phyloP scores from a whole-genome alignment of 1,140 invertebrate genomes.

The Whitmania pigra region DNA sequence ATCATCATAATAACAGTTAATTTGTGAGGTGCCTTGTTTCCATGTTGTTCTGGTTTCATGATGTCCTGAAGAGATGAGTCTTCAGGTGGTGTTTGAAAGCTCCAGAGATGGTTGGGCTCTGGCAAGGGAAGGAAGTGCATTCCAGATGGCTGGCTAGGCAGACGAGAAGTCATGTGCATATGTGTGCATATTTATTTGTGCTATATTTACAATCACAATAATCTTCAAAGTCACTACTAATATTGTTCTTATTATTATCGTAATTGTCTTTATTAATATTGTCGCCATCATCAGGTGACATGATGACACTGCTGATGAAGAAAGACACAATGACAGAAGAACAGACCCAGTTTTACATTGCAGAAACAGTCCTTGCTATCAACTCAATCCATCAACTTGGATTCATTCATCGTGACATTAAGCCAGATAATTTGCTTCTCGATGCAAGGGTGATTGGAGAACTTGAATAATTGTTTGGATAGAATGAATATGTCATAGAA shows the following conservation, averaged over 20 bases:
- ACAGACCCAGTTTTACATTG: constrained; percentile 97
- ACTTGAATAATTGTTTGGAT: too few relatives aligned
- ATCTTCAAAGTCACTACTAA: background rate
- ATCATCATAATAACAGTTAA: too few relatives aligned
- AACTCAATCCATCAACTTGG: constrained; percentile 98
- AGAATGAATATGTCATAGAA: too few relatives aligned
- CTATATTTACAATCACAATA: background rate
- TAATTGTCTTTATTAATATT: background rate
- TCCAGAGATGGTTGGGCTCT: too few relatives aligned
- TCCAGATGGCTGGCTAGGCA: too few relatives aligned
- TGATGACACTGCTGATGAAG: constrained; percentile 99
- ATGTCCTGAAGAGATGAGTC: too few relatives aligned
- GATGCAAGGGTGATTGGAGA: constrained; percentile 61
- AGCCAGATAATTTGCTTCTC: constrained; percentile 93
- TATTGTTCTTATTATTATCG: background rate
- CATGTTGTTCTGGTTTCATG: too few relatives aligned
- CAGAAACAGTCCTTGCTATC: constrained; percentile 93
- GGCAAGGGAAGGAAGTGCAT: too few relatives aligned
- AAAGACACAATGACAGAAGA: constrained; percentile 97
- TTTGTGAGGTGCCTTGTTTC: too few relatives aligned
- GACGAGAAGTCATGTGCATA: too few relatives aligned
- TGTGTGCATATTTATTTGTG: background rate
- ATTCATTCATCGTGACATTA: constrained; percentile 99
- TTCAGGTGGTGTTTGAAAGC: too few relatives aligned
- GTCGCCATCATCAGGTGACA: constrained; percentile 55